These are phyloP conservation scores for Nasua narica DNA, from an alignment of 2,797 vertebrate species.

Conservation along the genomic window DNA sequence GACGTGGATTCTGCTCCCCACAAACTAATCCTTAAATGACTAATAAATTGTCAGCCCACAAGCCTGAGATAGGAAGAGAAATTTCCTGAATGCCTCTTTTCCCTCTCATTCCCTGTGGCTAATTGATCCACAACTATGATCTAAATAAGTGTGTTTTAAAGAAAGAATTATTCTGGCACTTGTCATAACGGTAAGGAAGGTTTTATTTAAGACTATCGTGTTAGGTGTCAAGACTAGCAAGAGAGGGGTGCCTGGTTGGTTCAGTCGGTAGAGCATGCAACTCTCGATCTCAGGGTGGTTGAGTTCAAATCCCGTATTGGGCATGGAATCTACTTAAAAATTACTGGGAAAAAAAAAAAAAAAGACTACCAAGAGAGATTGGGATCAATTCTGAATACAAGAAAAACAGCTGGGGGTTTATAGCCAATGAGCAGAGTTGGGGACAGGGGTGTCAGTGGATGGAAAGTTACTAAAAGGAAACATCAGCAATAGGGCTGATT, in stretches of 20 bases:
- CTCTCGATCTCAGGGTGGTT: background rate
- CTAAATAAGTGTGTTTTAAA: background rate
- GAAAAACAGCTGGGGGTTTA: background rate
- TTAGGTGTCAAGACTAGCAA: background rate
- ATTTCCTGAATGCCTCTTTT: background rate
- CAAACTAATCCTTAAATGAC: background rate
- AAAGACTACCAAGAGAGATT: background rate
- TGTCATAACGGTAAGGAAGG: background rate
- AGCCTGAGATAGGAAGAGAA: background rate
- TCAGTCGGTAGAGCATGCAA: background rate
- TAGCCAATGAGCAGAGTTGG: background rate
- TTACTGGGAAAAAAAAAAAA: too few species aligned
- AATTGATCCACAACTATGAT: background rate
- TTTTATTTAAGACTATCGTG: background rate
- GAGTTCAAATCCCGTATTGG: background rate
- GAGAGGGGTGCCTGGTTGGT: background rate
- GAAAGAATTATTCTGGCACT: background rate
- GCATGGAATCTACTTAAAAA: background rate
- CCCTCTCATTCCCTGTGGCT: background rate
- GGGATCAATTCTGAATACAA: background rate
- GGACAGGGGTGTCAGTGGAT: accelerated
- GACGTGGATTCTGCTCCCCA: background rate
- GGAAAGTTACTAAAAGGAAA: background rate
- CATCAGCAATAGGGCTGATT: background rate
- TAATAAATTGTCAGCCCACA: background rate